Evolutionary conservation across 2,113 vertebrate species (phyloP), one percentile per base, ranked within the genome.

Genomic region (Odontesthes bonariensis): DNA sequence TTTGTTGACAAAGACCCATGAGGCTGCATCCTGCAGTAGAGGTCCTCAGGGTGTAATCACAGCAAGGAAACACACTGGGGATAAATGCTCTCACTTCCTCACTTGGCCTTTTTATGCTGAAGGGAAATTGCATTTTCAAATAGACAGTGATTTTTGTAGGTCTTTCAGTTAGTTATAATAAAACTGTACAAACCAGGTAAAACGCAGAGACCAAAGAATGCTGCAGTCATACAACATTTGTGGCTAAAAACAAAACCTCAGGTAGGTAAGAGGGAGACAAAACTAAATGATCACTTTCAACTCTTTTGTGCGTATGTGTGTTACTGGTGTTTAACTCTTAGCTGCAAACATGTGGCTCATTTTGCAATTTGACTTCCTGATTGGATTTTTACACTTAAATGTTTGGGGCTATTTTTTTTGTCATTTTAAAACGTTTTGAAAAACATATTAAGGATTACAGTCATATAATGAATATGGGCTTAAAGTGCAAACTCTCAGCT

Each of bases 41-140:
- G 91, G 68, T 82, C 91, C 83, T 86, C 5, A 81, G 90, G 91
- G 88, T 91, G 77, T 89, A 93, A 93, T 94, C 94, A 92, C 80
- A 86, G 83, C 91, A 77, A 86, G 92, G 89, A 92, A 91, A 73
- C 85, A 66, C 83, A 81, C 66, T 80, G 35, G 69, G 81, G 74
- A 89, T 90, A 89, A 92, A 91, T 81, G 89, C 77, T 73, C 33
- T 35, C 59, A 66, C 68, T 77, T 82, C 77, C 84, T 81, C 66
- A 58, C 49, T 71, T 84, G 62, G 67, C 64, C 79, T 79, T 73
- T 46, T 70, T 69, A 63, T 62, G 64, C 75, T 72, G 70, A 81
- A 81, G 61, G 79, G 59, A 83, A 83, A 84, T 82, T 86, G 63
- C 61, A 70, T 40, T 83, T 82, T 73, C 62, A 75, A 81, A 78